Evolutionary conservation across 1,140 invertebrate species (phyloP), one percentile per base, ranked within the genome.

Genomic region (Pseudachorutes palmiensis): DNA sequence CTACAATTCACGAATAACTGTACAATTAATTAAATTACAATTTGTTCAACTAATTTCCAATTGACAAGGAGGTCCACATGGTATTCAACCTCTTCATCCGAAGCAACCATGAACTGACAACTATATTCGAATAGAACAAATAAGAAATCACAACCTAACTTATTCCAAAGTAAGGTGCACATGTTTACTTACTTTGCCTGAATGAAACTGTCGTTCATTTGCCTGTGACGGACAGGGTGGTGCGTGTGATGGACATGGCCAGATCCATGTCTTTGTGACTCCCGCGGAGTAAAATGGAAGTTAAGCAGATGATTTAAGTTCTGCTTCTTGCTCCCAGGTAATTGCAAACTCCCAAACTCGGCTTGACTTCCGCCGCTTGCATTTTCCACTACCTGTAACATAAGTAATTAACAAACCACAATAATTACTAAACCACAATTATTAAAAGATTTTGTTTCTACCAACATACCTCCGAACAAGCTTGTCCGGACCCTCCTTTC

Each of bases 21-120:
- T 24, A 12, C 16, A 45, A n/a, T 66, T 32, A 14, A 33, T 1
- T 3, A 41, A 57, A 86, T 82, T 82, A 94, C 91, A 79, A 97
- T 89, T 83, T 95, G 90, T 78, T 97, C 91, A 75, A 97, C 86
- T 70, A 85, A 80, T 75, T 88, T 85, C 94, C 94, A 98, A 76
- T 94, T 87, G 30, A 98, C 89, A 26, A 96, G 81, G 45, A 84
- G 80, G 81, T 98, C 94, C 57, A 94, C 91, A 81, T 94, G 86
- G 68, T 87, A 77, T 80, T 92, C 87, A 66, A 83, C 80, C 61
- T 83, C 82, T 67, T 85, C 87, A 76, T 82, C 82, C 72, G 85
- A 81, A 76, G 86, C 87, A 48, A 97, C 91, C 75, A 97, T 85
- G 85, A 97, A 98, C 79, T 97, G 94, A 79, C 92, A 97, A 82